Percentiles rank a stretch among this genome's conserved stretches.
These are phyloP conservation scores for Florisuga fusca DNA, from an alignment of 2,797 vertebrate genomes.

Conservation along the genomic window DNA sequence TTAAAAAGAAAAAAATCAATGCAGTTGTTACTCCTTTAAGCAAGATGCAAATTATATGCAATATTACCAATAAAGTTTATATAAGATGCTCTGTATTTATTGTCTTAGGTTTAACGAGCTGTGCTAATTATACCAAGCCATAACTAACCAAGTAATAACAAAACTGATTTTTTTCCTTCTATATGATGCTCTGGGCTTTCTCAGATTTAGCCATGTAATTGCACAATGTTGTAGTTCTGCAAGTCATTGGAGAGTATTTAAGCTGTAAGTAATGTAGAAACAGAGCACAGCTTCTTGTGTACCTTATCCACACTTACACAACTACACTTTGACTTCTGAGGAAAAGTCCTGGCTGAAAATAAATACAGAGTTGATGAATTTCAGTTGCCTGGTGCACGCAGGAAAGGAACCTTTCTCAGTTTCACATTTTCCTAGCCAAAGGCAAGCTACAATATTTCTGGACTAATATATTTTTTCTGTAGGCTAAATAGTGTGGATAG, in stretches of 20 bases:
- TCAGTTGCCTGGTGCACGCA: not conserved
- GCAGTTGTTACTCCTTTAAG: slow-evolving; percentile 30
- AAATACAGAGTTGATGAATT: not conserved
- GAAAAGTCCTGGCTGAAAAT: not conserved
- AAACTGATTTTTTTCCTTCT: slow-evolving; percentile 24
- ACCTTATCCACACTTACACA: not conserved
- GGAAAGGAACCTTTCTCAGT: not conserved
- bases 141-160: slow-evolving; percentile 58
- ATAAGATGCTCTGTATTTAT: not conserved
- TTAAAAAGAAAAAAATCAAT: slow-evolving; percentile 8
- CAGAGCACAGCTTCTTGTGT: not conserved
- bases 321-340: not conserved
- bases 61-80: slow-evolving; percentile 39
- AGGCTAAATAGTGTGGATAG: not conserved
- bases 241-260: not conserved
- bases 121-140: slow-evolving; percentile 42
- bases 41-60: slow-evolving; percentile 36
- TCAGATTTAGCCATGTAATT: slow-evolving; percentile 41
- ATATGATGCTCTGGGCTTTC: slow-evolving; percentile 25
- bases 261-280: not conserved
- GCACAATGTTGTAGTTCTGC: not conserved
- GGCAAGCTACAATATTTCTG: not conserved
- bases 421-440: not conserved
- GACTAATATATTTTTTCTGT: not conserved
- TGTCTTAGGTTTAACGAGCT: slow-evolving; percentile 56